phyloP scores from a whole-genome alignment of 2,888 invertebrate species.

The Ennomos erosarius region DNA sequence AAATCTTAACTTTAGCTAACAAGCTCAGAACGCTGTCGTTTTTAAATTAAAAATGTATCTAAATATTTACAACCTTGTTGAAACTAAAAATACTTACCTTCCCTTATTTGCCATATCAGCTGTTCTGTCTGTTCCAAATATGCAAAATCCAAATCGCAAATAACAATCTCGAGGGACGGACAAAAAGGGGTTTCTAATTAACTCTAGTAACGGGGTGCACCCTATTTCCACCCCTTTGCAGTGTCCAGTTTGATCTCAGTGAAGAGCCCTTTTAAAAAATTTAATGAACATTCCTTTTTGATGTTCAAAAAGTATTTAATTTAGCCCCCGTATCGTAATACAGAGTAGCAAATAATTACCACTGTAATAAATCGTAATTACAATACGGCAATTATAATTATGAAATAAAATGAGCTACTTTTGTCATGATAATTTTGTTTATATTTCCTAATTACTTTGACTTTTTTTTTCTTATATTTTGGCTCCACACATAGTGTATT shows the following conservation, averaged over 20 bases:
- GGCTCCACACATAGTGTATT: no score
- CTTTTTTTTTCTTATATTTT: no score
- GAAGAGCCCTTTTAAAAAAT: constrained; percentile 22
- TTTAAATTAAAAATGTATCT: no score
- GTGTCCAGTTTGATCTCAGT: constrained; percentile 30
- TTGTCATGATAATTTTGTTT: not conserved
- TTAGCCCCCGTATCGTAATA: constrained; percentile 1
- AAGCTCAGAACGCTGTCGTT: no score
- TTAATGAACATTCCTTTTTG: constrained; percentile 9
- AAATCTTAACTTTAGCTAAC: no score
- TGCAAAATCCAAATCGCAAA: constrained; percentile 29
- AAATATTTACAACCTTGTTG: no score
- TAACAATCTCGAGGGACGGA: constrained; percentile 19
- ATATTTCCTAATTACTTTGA: no score
- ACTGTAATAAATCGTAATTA: constrained; percentile 7
- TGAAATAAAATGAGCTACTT: not conserved
- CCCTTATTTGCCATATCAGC: constrained; percentile 12
- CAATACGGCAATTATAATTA: constrained; percentile 11
- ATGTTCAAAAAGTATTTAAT: not conserved
- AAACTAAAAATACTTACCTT: not conserved
- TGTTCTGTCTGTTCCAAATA: constrained; percentile 22
- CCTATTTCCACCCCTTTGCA: constrained; percentile 29
- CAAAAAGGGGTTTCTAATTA: constrained; percentile 26
- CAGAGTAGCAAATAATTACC: constrained; percentile 7
- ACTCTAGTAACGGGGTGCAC: constrained; percentile 17